Conservation (phyloP, 2,797 vertebrate species). For the Sebastes itinus region DNA sequence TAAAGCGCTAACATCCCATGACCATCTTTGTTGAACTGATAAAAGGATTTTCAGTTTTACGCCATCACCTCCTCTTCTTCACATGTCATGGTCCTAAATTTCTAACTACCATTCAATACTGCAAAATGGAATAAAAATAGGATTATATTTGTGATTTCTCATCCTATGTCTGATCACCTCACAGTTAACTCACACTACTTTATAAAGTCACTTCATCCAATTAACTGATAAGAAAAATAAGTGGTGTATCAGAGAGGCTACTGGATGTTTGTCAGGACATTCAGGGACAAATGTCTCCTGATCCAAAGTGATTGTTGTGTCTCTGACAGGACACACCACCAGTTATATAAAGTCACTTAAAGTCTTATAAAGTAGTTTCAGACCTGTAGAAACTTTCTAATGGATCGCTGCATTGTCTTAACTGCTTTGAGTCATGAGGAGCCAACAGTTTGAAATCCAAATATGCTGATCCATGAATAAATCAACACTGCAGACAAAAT, state of each 20-base stretch:
- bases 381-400: background rate
- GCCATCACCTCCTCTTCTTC: background rate
- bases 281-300: slow-evolving; percentile 12
- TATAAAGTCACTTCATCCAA: slow-evolving; percentile 30
- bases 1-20: background rate
- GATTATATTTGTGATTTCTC: slow-evolving; percentile 4
- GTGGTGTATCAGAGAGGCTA: background rate
- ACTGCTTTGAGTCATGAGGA: background rate
- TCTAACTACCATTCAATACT: background rate
- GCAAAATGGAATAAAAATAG: background rate
- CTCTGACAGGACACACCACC: background rate
- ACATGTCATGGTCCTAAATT: background rate
- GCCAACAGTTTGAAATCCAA: background rate
- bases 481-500: slow-evolving; percentile 4
- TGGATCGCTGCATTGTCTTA: background rate
- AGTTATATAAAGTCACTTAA: background rate
- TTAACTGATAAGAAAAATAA: slow-evolving; percentile 54
- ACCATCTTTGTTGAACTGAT: background rate
- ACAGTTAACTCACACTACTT: background rate
- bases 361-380: background rate
- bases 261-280: slow-evolving; percentile 2
- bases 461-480: slow-evolving; percentile 5
- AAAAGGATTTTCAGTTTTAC: background rate
- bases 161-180: background rate
- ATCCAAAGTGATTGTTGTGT: background rate